A percentile compares a stretch with the other conserved stretches of the same genome.
phyloP scores from a whole-genome alignment of 2,888 invertebrate species.

The Cephonodes hylas region DNA sequence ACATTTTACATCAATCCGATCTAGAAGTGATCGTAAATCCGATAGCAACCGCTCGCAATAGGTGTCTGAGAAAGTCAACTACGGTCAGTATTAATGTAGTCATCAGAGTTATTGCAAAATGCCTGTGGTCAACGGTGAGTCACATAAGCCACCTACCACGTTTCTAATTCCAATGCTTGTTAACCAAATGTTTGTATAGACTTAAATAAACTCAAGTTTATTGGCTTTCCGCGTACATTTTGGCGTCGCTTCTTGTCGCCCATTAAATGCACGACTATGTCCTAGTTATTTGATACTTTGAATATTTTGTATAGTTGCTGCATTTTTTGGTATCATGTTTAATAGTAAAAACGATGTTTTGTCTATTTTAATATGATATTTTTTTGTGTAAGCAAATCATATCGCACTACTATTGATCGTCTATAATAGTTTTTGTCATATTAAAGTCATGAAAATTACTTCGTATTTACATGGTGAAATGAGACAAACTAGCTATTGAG shows the following conservation, averaged over 20 bases:
- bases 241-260: not conserved
- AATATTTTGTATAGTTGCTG: not conserved
- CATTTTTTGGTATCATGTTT: too few relatives aligned
- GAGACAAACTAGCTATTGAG: too few relatives aligned
- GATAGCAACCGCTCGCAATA: not conserved
- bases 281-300: not conserved
- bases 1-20: not conserved
- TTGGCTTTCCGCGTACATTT: not conserved
- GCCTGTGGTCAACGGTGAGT: constrained; percentile 39
- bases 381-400: too few relatives aligned
- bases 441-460: too few relatives aligned
- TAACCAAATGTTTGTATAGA: not conserved
- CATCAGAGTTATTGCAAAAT: constrained; percentile 11
- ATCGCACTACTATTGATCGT: too few relatives aligned
- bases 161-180: constrained; percentile 4
- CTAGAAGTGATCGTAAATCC: not conserved
- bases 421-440: too few relatives aligned
- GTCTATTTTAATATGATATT: too few relatives aligned
- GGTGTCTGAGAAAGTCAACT: not conserved
- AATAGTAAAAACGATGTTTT: too few relatives aligned
- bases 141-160: constrained; percentile 24
- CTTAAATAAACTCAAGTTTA: constrained; percentile 3
- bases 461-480: too few relatives aligned
- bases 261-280: not conserved
- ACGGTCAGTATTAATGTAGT: constrained; percentile 2